Evolutionary conservation across 2,797 vertebrate species (phyloP).

Genomic region (Peromyscus melanophrys): DNA sequence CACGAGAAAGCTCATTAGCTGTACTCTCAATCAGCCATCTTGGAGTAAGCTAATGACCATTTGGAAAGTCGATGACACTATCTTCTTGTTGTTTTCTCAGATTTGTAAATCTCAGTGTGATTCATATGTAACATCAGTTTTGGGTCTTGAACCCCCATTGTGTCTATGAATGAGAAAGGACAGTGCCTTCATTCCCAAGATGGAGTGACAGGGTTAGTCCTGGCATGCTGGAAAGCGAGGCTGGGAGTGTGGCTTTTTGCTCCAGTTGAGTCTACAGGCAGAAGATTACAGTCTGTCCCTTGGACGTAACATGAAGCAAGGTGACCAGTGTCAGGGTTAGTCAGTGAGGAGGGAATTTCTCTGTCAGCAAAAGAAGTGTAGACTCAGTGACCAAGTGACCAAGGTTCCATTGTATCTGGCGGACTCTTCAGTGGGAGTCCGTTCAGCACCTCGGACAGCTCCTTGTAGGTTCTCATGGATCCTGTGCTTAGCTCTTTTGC

Average conservation of each 20-base stretch:
- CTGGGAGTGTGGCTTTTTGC: not conserved
- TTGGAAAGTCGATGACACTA: not conserved
- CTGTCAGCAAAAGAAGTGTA: not conserved
- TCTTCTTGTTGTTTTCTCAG: not conserved
- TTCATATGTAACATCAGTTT: not conserved
- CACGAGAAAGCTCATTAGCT: conserved; percentile 3
- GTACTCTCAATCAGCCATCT: conserved; percentile 21
- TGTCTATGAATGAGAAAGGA: not conserved
- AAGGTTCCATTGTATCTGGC: not conserved
- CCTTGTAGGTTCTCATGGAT: not conserved
- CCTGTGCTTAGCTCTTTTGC: too few species aligned
- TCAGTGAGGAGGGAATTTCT: not conserved
- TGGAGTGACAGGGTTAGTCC: not conserved
- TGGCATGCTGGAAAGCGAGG: not conserved
- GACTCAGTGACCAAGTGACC: too few species aligned
- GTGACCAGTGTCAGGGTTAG: not conserved
- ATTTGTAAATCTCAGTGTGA: conserved; percentile 9
- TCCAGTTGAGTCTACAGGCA: not conserved
- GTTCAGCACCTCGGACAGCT: conserved; percentile 58
- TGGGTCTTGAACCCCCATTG: not conserved
- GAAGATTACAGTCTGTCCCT: not conserved
- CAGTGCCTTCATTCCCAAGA: not conserved
- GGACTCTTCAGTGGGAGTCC: not conserved
- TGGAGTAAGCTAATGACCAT: conserved; percentile 41
- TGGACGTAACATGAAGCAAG: not conserved